These are phyloP conservation scores for Sycophila sp. DNA, from an alignment of 1,140 invertebrate species.

Conservation along the genomic window DNA sequence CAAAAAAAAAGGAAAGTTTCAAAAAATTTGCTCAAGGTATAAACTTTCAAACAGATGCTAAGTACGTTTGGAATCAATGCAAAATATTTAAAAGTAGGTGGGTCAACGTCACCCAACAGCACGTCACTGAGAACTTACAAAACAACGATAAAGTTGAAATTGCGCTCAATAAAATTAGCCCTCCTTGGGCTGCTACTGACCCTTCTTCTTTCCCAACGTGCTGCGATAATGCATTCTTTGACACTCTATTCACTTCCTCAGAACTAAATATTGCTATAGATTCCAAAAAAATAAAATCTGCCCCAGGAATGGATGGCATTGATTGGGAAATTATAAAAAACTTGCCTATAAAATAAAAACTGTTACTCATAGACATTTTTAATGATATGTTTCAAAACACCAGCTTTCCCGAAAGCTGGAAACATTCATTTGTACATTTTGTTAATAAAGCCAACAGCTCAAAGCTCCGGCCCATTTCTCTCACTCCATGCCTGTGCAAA, in stretches of 20 bases:
- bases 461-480: constrained; percentile 10
- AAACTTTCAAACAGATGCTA: neutral
- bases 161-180: too few species aligned
- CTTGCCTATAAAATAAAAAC: neutral
- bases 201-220: neutral
- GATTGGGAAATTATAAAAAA: neutral
- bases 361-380: neutral
- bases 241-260: neutral
- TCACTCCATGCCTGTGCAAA: constrained; percentile 25
- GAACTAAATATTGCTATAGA: neutral
- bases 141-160: too few species aligned
- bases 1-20: constrained; percentile 12
- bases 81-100: too few species aligned
- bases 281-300: neutral
- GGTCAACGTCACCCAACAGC: too few species aligned
- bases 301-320: neutral
- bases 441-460: constrained; percentile 10
- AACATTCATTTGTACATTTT: neutral
- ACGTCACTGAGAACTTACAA: too few species aligned
- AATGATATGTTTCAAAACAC: neutral
- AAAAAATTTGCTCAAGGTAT: neutral
- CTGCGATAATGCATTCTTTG: neutral
- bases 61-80: too few species aligned
- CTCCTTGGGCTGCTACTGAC: neutral
- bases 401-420: constrained; percentile 3